These are phyloP conservation scores for Eretmocerus hayati DNA, from an alignment of 2,888 invertebrate genomes.

Conservation along the genomic window DNA sequence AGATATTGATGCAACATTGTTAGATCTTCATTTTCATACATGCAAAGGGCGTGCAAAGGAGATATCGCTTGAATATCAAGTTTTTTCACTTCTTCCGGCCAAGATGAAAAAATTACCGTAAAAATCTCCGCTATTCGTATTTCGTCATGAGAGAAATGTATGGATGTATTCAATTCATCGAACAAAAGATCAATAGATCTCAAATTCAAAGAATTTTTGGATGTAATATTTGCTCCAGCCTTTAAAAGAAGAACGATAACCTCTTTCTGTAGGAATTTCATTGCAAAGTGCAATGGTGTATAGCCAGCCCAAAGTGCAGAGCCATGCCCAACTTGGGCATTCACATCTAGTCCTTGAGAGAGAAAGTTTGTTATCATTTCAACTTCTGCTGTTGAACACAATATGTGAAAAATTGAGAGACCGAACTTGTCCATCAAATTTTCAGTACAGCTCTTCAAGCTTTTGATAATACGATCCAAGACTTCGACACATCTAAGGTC, in stretches of 20 bases:
- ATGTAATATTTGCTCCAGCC: background rate
- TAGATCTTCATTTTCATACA: no score
- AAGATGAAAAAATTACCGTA: no score
- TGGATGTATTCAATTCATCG: no score
- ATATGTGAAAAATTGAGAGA: conserved; percentile 4
- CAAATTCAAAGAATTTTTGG: no score
- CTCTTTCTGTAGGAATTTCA: background rate
- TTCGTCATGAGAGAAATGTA: no score
- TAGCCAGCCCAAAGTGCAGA: background rate
- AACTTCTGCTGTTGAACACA: background rate
- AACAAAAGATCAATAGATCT: no score
- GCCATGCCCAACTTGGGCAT: background rate
- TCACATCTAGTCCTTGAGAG: background rate
- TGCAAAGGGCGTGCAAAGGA: no score
- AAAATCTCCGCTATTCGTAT: no score
- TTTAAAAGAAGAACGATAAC: background rate
- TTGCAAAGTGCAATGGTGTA: conserved; percentile 6
- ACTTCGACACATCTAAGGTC: background rate
- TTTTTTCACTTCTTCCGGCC: no score
- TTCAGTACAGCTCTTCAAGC: background rate
- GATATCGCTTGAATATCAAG: no score
- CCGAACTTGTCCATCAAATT: conserved; percentile 1
- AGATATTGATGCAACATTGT: no score
- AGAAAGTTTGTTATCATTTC: background rate
- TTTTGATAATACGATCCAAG: background rate